Evolutionary conservation across 2,113 vertebrate species (phyloP).

Genomic region (Vimba vimba): DNA sequence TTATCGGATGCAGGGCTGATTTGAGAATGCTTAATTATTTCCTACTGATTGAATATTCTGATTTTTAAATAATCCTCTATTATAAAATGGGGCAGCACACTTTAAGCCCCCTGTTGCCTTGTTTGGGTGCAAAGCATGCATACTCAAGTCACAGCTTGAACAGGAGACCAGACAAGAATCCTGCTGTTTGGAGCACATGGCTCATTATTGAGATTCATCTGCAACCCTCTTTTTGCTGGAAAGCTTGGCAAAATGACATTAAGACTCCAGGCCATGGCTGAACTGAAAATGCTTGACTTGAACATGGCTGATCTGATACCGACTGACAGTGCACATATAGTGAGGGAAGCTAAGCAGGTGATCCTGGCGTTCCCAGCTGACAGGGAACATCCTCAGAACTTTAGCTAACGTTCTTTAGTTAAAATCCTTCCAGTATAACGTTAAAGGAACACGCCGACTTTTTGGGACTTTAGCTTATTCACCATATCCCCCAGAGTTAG

Average conservation of each 20-base stretch:
- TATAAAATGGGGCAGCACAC: neutral
- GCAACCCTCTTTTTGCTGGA: neutral
- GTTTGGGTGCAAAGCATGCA: constrained; percentile 25
- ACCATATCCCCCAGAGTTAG: too few relatives aligned
- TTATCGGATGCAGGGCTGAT: neutral
- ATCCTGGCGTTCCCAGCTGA: neutral
- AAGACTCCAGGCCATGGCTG: neutral
- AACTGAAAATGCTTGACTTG: constrained; percentile 5
- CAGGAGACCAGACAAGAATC: constrained; percentile 12
- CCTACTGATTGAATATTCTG: neutral
- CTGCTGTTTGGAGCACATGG: constrained; percentile 33
- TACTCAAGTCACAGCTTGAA: constrained; percentile 27
- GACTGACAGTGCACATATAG: neutral
- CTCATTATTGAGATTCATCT: constrained; percentile 32
- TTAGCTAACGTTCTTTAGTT: too few relatives aligned
- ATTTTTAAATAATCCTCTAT: neutral
- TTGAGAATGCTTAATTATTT: constrained; percentile 9
- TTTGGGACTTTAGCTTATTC: too few relatives aligned
- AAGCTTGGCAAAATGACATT: neutral
- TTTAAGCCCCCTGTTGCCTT: constrained; percentile 7
- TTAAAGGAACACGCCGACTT: too few relatives aligned
- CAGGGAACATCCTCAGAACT: too few relatives aligned
- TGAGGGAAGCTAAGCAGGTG: constrained; percentile 4
- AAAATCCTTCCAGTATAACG: too few relatives aligned
- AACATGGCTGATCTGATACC: constrained; percentile 5